Evolutionary conservation across 2,797 vertebrate species (phyloP).

Genomic region (Peromyscus eremicus): DNA sequence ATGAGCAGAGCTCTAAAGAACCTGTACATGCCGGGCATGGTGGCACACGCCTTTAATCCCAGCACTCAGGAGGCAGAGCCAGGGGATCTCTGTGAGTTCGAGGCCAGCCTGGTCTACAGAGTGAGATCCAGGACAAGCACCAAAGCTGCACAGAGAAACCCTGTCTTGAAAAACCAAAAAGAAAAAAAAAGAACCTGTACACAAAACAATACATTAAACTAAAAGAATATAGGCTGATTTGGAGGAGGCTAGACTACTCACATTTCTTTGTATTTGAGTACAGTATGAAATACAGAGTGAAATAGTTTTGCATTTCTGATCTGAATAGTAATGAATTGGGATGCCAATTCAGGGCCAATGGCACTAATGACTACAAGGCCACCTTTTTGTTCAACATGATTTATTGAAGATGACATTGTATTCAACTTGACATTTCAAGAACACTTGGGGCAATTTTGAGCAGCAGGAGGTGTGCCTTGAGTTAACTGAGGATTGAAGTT

Average conservation of each 20-base stretch:
- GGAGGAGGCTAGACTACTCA: background rate
- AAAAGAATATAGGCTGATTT: background rate
- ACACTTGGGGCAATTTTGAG: background rate
- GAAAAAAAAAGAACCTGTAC: background rate
- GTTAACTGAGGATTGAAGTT: background rate
- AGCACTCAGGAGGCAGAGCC: no score
- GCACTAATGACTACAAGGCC: background rate
- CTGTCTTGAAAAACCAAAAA: no score
- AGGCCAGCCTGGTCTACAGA: no score
- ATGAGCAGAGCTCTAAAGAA: slow-evolving; percentile 1
- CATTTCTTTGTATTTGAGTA: slow-evolving; percentile 35
- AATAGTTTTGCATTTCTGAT: background rate
- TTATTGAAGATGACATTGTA: background rate
- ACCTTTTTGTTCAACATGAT: background rate
- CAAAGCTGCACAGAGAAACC: no score
- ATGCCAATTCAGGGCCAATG: background rate
- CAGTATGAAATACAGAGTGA: background rate
- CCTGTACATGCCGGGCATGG: no score
- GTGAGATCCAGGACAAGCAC: no score
- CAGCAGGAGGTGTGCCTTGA: background rate
- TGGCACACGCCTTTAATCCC: no score
- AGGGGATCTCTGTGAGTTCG: no score
- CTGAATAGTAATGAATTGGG: background rate
- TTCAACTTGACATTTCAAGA: background rate
- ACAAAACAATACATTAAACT: background rate